Conservation (phyloP, 2,888 invertebrate species). For the Perizoma flavofasciatum region DNA sequence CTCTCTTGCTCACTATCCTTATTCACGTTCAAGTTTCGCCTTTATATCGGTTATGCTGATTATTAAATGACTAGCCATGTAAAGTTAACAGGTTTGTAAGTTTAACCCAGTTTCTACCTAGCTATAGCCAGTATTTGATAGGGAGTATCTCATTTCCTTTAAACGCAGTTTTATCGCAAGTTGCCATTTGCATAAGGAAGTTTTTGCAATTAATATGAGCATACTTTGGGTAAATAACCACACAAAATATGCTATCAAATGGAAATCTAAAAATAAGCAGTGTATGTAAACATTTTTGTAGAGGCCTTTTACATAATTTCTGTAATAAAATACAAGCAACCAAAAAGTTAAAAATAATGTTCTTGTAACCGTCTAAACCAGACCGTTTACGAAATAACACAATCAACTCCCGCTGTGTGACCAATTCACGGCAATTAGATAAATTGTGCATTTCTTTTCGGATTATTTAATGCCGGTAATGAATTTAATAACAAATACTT, state of each 20-base stretch:
- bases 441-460: conserved; percentile 38
- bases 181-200: neutral
- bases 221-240: neutral
- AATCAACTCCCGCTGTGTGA: conserved; percentile 41
- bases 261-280: neutral
- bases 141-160: neutral
- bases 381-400: conserved; percentile 46
- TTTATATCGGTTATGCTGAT: conserved; percentile 20
- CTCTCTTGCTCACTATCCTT: conserved; percentile 50
- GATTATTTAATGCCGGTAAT: conserved; percentile 26
- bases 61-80: conserved; percentile 25
- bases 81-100: neutral
- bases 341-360: conserved; percentile 29
- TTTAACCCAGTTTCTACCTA: neutral
- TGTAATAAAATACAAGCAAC: conserved; percentile 15
- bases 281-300: no score
- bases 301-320: conserved; percentile 9
- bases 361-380: conserved; percentile 43
- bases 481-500: conserved; percentile 27
- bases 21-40: conserved; percentile 47
- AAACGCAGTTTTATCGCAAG: neutral
- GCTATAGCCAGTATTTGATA: neutral
- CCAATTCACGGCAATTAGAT: conserved; percentile 43
- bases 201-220: neutral
- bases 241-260: conserved; percentile 6